Conservation (phyloP, 1,140 invertebrate genomes). For the Panulirus ornatus region DNA sequence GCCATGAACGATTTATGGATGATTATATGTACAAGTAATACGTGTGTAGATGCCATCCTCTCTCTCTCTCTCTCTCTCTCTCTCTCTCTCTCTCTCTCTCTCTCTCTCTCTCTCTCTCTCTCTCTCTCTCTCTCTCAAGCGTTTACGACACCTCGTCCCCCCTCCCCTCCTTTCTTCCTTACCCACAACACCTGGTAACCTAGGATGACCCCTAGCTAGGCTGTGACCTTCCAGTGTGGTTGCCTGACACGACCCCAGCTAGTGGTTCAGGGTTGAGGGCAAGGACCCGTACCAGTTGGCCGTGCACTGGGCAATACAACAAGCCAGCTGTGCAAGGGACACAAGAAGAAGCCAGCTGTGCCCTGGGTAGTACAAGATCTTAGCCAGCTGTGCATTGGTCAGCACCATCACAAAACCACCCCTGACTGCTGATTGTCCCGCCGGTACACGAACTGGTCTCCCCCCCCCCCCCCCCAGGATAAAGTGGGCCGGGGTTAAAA, state of each 20-base stretch:
- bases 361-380: too few relatives aligned
- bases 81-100: background rate
- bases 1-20: too few relatives aligned
- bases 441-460: background rate
- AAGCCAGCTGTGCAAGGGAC: too few relatives aligned
- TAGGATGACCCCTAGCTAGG: background rate
- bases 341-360: too few relatives aligned
- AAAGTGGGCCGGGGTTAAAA: background rate
- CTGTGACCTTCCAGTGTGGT: background rate
- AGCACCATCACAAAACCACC: too few relatives aligned
- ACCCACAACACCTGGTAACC: background rate
- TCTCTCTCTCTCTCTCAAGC: background rate
- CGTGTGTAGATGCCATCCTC: too few relatives aligned
- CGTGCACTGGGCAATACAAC: too few relatives aligned
- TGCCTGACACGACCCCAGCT: background rate
- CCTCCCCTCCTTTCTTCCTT: conserved; percentile 1
- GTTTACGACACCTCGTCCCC: background rate
- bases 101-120: background rate
- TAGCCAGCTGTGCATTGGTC: too few relatives aligned
- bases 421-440: background rate
- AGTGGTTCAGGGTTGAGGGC: too few relatives aligned
- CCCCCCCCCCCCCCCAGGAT: too few relatives aligned
- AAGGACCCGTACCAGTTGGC: too few relatives aligned
- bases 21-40: too few relatives aligned
- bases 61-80: background rate